Percentiles rank a stretch among this genome's conserved stretches.
phyloP scores from a whole-genome alignment of 2,113 vertebrate species.

The Theropithecus gelada region DNA sequence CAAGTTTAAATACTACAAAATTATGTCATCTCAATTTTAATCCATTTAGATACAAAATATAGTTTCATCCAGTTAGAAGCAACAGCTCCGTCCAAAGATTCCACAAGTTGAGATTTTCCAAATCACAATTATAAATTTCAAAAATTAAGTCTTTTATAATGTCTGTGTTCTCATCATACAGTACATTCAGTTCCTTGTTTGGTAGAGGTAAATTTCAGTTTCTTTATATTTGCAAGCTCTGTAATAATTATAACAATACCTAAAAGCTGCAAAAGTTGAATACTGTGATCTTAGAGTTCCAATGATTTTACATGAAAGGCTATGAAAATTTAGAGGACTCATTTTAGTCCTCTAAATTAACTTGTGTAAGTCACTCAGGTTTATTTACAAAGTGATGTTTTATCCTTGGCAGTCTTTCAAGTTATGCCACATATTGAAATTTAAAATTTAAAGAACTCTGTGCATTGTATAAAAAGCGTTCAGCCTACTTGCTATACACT shows the following conservation, averaged over 20 bases:
- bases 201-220: neutral
- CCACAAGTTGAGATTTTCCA: neutral
- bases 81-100: neutral
- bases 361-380: neutral
- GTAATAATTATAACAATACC: neutral
- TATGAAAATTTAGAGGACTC: neutral
- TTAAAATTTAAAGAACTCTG: neutral
- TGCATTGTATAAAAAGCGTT: neutral
- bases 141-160: neutral
- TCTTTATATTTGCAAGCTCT: neutral
- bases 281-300: neutral
- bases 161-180: neutral
- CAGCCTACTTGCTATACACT: neutral
- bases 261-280: neutral
- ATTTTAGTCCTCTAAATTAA: neutral
- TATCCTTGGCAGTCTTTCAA: neutral
- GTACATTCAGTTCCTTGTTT: neutral
- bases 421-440: neutral
- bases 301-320: neutral
- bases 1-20: neutral
- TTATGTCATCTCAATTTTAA: conserved; percentile 1
- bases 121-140: neutral
- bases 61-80: neutral
- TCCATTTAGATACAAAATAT: neutral
- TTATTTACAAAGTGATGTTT: neutral